These are phyloP conservation scores for Uria aalge DNA, from an alignment of 2,113 vertebrate genomes.

Conservation along the genomic window DNA sequence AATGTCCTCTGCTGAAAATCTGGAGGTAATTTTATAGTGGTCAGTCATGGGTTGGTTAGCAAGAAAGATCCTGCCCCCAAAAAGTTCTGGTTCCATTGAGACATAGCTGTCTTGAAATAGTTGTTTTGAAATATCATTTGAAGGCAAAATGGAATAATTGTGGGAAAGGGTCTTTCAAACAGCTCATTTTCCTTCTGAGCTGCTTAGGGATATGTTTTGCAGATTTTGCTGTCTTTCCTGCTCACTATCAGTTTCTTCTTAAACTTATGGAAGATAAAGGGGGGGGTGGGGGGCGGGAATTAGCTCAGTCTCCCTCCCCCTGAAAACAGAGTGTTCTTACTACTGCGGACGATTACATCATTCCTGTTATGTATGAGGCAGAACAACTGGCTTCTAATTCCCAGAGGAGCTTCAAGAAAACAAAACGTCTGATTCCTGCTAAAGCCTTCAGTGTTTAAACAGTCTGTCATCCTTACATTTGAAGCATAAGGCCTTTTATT, in stretches of 20 bases:
- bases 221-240: conserved; percentile 1
- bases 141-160: conserved; percentile 30
- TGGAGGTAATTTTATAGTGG: conserved; percentile 55
- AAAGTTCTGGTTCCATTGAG: conserved; percentile 38
- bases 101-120: conserved; percentile 20
- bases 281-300: not conserved
- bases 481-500: not conserved
- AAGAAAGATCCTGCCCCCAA: conserved; percentile 6
- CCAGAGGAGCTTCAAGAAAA: conserved; percentile 12
- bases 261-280: not conserved
- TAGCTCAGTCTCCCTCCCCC: not conserved
- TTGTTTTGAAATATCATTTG: conserved; percentile 46
- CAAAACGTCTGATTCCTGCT: not conserved
- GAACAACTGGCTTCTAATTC: conserved; percentile 33
- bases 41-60: conserved; percentile 44
- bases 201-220: not conserved
- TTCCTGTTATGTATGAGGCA: conserved; percentile 1
- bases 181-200: conserved; percentile 16
- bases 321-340: conserved; percentile 11
- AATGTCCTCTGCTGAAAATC: conserved; percentile 44
- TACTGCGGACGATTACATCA: not conserved
- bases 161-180: conserved; percentile 18
- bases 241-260: not conserved
- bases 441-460: not conserved
- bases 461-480: not conserved